Percentiles rank a stretch among this genome's conserved stretches.
Conservation (phyloP, 2,797 vertebrate genomes). For the Sebastes minor region DNA sequence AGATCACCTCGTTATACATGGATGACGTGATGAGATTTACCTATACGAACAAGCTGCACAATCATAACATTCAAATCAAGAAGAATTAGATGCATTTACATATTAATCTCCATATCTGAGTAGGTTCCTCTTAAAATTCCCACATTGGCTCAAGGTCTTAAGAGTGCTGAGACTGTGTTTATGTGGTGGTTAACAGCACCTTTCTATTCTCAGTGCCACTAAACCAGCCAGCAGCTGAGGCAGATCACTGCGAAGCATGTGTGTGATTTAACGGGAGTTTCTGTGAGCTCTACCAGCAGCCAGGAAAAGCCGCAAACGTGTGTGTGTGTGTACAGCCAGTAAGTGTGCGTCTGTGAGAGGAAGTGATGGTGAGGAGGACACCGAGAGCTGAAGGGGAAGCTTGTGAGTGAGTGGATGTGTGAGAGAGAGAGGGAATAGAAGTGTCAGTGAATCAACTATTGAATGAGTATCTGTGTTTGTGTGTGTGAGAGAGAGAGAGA, state of each 20-base stretch:
- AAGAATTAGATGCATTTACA: not conserved
- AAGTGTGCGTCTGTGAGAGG: not conserved
- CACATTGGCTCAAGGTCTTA: slow-evolving; percentile 8
- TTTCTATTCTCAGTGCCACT: slow-evolving; percentile 53
- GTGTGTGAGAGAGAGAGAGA: not conserved
- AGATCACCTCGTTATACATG: not conserved
- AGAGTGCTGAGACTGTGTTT: not conserved
- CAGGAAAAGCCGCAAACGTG: not conserved
- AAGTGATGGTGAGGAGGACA: not conserved
- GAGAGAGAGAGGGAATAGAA: not conserved
- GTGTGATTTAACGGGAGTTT: slow-evolving; percentile 30
- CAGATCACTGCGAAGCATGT: slow-evolving; percentile 28
- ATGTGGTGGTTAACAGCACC: slow-evolving; percentile 26
- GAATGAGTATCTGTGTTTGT: slow-evolving; percentile 8
- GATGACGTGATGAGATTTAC: not conserved
- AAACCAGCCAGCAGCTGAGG: slow-evolving; percentile 51
- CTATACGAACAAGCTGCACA: not conserved
- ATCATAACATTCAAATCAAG: not conserved
- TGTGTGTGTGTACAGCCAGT: not conserved
- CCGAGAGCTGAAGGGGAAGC: not conserved
- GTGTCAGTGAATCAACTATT: slow-evolving; percentile 26
- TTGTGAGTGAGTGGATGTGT: slow-evolving; percentile 4
- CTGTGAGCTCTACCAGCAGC: slow-evolving; percentile 21
- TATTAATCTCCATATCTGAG: not conserved
- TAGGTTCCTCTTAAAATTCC: slow-evolving; percentile 7